Conservation (phyloP, 2,113 vertebrate species). For the Apteryx mantelli region DNA sequence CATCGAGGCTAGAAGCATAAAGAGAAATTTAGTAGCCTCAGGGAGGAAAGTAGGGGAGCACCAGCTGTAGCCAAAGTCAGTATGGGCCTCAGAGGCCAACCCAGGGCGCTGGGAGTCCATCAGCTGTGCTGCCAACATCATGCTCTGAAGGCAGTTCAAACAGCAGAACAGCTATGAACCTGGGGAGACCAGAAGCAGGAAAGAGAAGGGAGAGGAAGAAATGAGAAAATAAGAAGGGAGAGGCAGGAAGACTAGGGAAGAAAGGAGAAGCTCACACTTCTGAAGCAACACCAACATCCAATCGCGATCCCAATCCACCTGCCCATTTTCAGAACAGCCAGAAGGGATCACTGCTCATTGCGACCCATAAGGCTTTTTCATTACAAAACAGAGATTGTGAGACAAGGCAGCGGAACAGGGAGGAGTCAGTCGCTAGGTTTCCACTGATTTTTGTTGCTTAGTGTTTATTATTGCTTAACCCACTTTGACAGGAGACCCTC, state of each 20-base stretch:
- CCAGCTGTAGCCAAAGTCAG: not conserved
- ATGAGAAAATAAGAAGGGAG: not conserved
- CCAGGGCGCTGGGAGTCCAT: not conserved
- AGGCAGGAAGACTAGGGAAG: not conserved
- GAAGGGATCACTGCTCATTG: not conserved
- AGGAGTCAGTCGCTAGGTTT: not conserved
- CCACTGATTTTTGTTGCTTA: not conserved
- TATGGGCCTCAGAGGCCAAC: rapidly evolving
- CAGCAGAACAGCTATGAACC: not conserved
- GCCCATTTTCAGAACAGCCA: not conserved
- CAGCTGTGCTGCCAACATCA: not conserved
- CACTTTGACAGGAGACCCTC: not conserved
- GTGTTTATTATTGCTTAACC: not conserved
- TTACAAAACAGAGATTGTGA: not conserved
- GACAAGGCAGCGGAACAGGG: rapidly evolving
- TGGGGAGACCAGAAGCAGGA: not conserved
- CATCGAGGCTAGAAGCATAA: rapidly evolving
- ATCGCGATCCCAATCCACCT: not conserved
- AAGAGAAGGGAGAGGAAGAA: not conserved
- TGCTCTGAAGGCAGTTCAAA: not conserved
- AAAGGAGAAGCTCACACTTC: not conserved
- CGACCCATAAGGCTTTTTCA: not conserved
- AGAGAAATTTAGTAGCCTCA: not conserved
- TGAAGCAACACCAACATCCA: not conserved
- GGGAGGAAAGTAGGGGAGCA: not conserved